Evolutionary conservation across 2,888 invertebrate genomes (phyloP).

Genomic region (Crossocerus cetratus): DNA sequence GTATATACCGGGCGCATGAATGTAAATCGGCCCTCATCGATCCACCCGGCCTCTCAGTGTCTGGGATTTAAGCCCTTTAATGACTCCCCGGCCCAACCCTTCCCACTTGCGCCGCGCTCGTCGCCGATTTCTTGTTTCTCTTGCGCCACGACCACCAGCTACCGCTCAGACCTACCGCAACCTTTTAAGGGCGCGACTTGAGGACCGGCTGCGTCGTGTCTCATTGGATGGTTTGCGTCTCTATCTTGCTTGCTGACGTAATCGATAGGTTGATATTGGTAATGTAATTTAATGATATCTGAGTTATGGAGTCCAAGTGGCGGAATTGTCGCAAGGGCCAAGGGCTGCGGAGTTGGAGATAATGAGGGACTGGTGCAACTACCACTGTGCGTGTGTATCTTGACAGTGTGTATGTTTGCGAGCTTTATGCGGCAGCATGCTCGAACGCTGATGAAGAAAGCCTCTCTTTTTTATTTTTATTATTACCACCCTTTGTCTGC

Average conservation of each 20-base stretch:
- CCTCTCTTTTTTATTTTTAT: constrained; percentile 5
- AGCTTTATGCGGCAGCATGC: no score
- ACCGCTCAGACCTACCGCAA: neutral
- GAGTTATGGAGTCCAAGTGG: no score
- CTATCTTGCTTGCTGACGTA: no score
- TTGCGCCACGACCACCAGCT: neutral
- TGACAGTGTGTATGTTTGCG: no score
- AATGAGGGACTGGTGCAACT: no score
- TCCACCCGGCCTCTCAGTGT: constrained; percentile 35
- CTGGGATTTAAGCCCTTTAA: constrained; percentile 22
- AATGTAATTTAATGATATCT: no score
- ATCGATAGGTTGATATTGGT: no score
- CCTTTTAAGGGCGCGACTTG: neutral
- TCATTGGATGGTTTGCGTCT: no score
- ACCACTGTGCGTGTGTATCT: no score
- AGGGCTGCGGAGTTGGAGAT: no score
- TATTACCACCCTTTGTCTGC: neutral
- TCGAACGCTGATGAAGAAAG: neutral
- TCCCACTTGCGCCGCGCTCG: neutral
- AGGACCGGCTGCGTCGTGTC: no score
- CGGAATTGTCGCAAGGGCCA: no score
- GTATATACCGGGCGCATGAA: constrained; percentile 30
- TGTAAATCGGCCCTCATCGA: constrained; percentile 51
- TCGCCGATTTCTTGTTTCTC: neutral
- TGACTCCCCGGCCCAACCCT: constrained; percentile 12